phyloP scores from a whole-genome alignment of 2,888 invertebrate species.

The Eristalis intricaria region DNA sequence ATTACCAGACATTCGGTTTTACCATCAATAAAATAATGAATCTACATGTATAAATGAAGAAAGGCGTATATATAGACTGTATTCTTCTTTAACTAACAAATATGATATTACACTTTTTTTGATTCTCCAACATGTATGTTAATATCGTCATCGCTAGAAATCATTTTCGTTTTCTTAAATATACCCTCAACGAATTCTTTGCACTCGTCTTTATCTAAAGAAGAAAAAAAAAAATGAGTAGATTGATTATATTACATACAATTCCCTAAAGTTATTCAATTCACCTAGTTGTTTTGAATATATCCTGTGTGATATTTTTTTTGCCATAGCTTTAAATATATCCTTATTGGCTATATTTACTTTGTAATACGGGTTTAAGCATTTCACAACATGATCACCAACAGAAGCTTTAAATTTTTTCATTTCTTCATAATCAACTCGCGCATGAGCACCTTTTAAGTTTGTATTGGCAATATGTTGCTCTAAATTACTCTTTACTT shows the following conservation, averaged over 20 bases:
- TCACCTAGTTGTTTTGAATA: slow-evolving; percentile 59
- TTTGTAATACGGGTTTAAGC: slow-evolving; percentile 79
- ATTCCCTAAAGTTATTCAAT: background rate
- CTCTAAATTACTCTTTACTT: background rate
- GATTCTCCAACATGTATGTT: slow-evolving; percentile 64
- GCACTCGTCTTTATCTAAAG: slow-evolving; percentile 75
- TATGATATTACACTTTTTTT: slow-evolving; percentile 8
- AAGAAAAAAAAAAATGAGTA: slow-evolving; percentile 1
- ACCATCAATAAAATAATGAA: no score
- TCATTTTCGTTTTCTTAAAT: slow-evolving; percentile 77
- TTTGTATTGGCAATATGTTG: background rate
- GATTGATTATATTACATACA: background rate
- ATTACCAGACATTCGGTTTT: no score
- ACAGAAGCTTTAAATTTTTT: slow-evolving; percentile 50
- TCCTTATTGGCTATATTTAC: slow-evolving; percentile 78
- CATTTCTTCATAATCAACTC: slow-evolving; percentile 30
- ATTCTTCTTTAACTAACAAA: background rate
- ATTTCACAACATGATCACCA: slow-evolving; percentile 74
- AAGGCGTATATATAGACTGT: background rate
- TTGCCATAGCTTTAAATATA: slow-evolving; percentile 78
- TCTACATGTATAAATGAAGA: background rate
- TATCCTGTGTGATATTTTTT: slow-evolving; percentile 77
- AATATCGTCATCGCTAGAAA: slow-evolving; percentile 77
- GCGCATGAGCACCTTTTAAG: background rate
- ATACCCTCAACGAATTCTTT: slow-evolving; percentile 76